Conservation (phyloP, 1,140 invertebrate genomes). For the Pemphigus obesinymphae region DNA sequence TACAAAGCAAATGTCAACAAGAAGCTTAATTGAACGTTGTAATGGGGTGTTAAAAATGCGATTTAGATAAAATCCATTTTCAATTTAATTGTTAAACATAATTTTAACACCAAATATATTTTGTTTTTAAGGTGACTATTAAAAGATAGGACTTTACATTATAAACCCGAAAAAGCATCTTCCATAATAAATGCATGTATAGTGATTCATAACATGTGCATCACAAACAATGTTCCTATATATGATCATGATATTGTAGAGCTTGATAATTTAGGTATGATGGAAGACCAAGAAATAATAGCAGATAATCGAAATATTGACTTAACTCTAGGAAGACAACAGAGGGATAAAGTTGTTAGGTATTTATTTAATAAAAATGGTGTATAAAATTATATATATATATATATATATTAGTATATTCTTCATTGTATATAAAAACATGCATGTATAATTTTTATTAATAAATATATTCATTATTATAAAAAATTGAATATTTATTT, state of each 20-base stretch:
- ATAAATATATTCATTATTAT: too few species aligned
- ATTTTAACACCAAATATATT: background rate
- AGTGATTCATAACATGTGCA: too few species aligned
- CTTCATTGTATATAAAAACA: too few species aligned
- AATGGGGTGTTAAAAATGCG: slow-evolving; percentile 29
- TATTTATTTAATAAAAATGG: too few species aligned
- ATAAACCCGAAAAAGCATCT: too few species aligned
- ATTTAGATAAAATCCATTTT: background rate
- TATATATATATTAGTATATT: too few species aligned
- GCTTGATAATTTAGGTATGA: background rate
- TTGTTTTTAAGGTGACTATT: background rate
- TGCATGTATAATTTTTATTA: too few species aligned
- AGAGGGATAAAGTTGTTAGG: background rate
- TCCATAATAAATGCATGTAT: too few species aligned
- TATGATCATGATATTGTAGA: background rate
- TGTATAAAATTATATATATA: too few species aligned
- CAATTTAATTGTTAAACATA: too few species aligned
- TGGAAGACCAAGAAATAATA: background rate
- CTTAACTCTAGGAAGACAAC: background rate
- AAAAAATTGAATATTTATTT: too few species aligned
- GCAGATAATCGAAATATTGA: background rate
- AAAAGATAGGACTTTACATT: too few species aligned
- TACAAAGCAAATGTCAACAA: slow-evolving; percentile 44
- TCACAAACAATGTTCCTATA: background rate
- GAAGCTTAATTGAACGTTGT: slow-evolving; percentile 50